Base-by-base conservation (phyloP, 2,113 vertebrate genomes). In the Promerops cafer region DNA sequence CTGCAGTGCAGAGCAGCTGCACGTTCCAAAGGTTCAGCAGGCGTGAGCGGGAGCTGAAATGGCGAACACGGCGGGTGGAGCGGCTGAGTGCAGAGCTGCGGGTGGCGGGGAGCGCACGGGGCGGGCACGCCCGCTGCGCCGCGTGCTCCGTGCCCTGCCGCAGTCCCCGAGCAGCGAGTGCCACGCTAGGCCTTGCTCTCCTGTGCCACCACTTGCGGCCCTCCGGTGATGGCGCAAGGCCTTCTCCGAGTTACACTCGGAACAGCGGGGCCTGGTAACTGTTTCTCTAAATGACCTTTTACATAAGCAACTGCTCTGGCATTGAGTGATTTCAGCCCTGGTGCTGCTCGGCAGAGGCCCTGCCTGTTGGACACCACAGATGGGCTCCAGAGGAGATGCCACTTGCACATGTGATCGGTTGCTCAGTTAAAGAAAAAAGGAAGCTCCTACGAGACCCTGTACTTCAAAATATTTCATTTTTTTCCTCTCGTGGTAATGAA, bases 131-230 rank as follows among this genome's bases (percentile, higher is more conserved):
- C n/a, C 10, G 23, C 2, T 10, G 53, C 35, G 35, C 49, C 33
- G n/a, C 6, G 37, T 40, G n/a, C 54, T 35, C 2, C 0, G 2
- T 28, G 7, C 35, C 19, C n/a, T 19, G 45, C 50, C 26, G 44
- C 79, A 11, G 33, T 16, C 8, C 1, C 0, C 0, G 37, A 74
- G 64, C 24, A 23, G 13, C 21, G 1, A 9, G 15, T 3, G 27
- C 39, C 0, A 0, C 0, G 0, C n/a, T 15, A 1, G 33, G 7
- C n/a, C 85, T 8, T 1, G 6, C 35, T 40, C 27, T 39, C 47
- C 0, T 0, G 2, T 1, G 3, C 23, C 45, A 18, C 7, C 44
- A 2, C 19, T 7, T 3, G 3, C 6, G 35, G 31, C 33, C 37
- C 37, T 53, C 35, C 27, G 37, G 23, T 15, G 53, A 17, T 8